A percentile compares a stretch with the other conserved stretches of the same genome.
Evolutionary conservation across 2,113 vertebrate species (phyloP).

Genomic region (Prochilodus magdalenae): DNA sequence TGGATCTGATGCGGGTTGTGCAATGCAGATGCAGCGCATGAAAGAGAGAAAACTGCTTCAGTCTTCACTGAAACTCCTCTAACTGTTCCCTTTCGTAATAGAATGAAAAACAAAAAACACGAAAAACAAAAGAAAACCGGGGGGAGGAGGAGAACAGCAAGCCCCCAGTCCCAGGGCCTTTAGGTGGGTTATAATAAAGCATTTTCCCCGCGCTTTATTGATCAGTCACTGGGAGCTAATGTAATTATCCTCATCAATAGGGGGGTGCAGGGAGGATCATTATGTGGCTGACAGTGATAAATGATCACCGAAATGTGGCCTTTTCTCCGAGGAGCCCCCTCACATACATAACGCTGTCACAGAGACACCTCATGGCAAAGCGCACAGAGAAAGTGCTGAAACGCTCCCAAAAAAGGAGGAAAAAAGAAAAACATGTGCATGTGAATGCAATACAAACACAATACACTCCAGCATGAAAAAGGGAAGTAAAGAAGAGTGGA

Average conservation of each 20-base stretch:
- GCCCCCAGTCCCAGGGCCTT: constrained; percentile 63
- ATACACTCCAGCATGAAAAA: background rate
- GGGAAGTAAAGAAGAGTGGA: background rate
- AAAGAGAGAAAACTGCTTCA: background rate
- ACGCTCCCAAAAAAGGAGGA: constrained; percentile 22
- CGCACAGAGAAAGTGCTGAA: constrained; percentile 75
- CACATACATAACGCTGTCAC: constrained; percentile 84
- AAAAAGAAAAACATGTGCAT: background rate
- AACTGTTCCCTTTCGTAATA: constrained; percentile 48
- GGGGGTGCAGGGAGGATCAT: constrained; percentile 99
- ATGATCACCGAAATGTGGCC: constrained; percentile 98
- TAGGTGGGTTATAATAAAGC: constrained; percentile 89
- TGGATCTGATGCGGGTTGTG: constrained; percentile 3
- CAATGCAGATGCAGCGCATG: constrained; percentile 29
- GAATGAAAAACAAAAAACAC: too few species aligned
- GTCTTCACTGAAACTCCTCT: background rate
- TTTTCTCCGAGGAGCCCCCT: constrained; percentile 90
- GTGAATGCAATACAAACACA: constrained; percentile 31
- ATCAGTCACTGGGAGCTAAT: constrained; percentile 99
- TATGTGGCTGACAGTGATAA: constrained; percentile 99
- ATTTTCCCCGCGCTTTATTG: constrained; percentile 96
- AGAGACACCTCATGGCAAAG: constrained; percentile 91
- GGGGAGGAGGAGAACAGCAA: constrained; percentile 49
- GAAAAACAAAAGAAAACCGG: constrained; percentile 46
- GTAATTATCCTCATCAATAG: constrained; percentile 99